Base-by-base conservation (phyloP, 2,797 vertebrate species). In the Glyptemys insculpta region DNA sequence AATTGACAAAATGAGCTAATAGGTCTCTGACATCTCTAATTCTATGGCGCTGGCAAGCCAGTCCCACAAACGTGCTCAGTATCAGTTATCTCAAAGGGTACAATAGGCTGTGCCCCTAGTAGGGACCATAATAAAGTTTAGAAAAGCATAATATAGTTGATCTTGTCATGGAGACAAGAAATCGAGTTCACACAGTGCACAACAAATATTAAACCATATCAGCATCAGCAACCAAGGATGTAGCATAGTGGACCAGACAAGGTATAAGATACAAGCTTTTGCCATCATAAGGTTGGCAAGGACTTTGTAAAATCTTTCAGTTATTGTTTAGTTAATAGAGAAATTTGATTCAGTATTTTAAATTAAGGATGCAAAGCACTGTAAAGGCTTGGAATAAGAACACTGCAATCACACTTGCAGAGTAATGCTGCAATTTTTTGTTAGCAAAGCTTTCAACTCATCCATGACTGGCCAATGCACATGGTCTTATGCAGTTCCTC, bases 271-370 rank as follows among this genome's bases (percentile, higher is more conserved):
- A 29, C 27, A 47, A 29, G 25, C 44, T 27, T 76, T 49, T 49
- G 15, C 74, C 41, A 16, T 47, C 12, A 76, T 21, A 25, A 76
- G 25, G 72, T 54, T 4, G 34, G 5, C 0, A 57, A 47, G 18
- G 54, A 82, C 27, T 31, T 59, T 14, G 56, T 27, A 8, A 31
- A 44, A 59, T 59, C 18, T 3, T 44, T 59, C 10, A 4, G 4
- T 29, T 31, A 21, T 29, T 34, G 23, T 44, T 82, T 27, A 34
- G 41, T 56, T 47, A 18, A 44, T 9, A 21, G 3, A 82, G 41
- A 31, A 27, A 47, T 47, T 47, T 31, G 41, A 47, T 6, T 59
- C 27, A 21, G 16, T 57, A 44, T 59, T 57, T 82, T 59, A 57
- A 82, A 59, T 82, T 47, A 57, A 59, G 31, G 15, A 34, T 23